Conservation (phyloP, 2,888 invertebrate species). For the Harpalus rufipes region DNA sequence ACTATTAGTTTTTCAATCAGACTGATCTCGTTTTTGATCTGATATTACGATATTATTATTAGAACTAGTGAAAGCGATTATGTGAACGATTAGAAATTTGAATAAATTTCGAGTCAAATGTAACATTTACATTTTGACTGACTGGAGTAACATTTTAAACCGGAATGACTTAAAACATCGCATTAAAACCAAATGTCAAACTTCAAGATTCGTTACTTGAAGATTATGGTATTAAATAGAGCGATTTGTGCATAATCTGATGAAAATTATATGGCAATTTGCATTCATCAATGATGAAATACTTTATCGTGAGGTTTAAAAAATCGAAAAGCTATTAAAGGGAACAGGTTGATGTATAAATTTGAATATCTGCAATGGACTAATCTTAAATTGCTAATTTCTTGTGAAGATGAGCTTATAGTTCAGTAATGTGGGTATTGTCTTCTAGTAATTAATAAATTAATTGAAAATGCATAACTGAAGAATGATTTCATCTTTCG, state of each 20-base stretch:
- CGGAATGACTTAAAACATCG: not conserved
- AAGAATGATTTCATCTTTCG: slow-evolving; percentile 43
- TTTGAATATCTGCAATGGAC: slow-evolving; percentile 4
- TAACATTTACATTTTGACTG: slow-evolving; percentile 43
- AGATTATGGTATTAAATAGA: not conserved
- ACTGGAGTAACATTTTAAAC: slow-evolving; percentile 23
- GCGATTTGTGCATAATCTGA: not conserved
- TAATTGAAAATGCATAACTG: slow-evolving; percentile 29
- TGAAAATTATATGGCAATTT: not conserved
- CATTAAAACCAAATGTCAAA: slow-evolving; percentile 14
- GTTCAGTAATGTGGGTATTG: slow-evolving; percentile 15
- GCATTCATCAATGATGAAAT: not conserved
- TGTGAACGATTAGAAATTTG: slow-evolving; percentile 26
- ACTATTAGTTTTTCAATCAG: not conserved
- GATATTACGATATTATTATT: slow-evolving; percentile 14
- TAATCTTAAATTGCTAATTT: slow-evolving; percentile 7
- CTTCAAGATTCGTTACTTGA: not conserved
- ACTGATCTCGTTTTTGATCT: not conserved
- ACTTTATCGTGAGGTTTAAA: not conserved
- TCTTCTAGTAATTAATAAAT: slow-evolving; percentile 15
- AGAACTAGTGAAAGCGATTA: slow-evolving; percentile 37
- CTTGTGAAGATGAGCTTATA: slow-evolving; percentile 23
- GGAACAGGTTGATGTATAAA: not conserved
- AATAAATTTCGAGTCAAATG: slow-evolving; percentile 32
- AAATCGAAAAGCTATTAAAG: not conserved